phyloP scores from a whole-genome alignment of 2,797 vertebrate genomes.

The Melanotaenia boesemani region DNA sequence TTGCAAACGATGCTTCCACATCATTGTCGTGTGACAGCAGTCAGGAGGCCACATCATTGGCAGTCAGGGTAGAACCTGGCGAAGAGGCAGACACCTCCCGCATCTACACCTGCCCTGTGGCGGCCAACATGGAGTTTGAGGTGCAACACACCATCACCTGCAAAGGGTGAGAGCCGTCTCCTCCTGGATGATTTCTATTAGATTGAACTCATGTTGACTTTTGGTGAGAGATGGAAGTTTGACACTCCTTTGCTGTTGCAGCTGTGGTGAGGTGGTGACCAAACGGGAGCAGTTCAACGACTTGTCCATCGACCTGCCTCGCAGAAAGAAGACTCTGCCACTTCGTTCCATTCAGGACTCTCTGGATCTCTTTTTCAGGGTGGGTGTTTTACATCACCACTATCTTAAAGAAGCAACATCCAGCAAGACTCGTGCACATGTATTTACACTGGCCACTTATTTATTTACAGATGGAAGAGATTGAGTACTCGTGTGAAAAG shows the following conservation, averaged over 20 bases:
- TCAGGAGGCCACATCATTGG: slow-evolving; percentile 38
- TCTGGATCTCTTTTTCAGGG: slow-evolving; percentile 97
- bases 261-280: slow-evolving; percentile 94
- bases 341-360: slow-evolving; percentile 97
- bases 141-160: slow-evolving; percentile 98
- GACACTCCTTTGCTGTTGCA: slow-evolving; percentile 49
- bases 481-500: slow-evolving; percentile 98
- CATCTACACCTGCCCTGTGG: slow-evolving; percentile 95
- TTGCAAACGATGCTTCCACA: slow-evolving; percentile 84
- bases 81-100: slow-evolving; percentile 89
- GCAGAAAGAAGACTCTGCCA: slow-evolving; percentile 92
- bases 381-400: slow-evolving; percentile 50
- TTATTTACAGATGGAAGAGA: slow-evolving; percentile 92
- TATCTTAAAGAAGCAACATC: too few species aligned
- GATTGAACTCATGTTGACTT: too few species aligned
- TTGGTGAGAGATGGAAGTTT: neutral
- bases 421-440: neutral
- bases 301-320: slow-evolving; percentile 96
- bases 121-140: slow-evolving; percentile 97
- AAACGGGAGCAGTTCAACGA: slow-evolving; percentile 98
- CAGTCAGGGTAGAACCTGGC: slow-evolving; percentile 73
- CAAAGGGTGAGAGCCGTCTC: slow-evolving; percentile 88
- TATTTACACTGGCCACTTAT: neutral
- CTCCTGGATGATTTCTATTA: neutral
- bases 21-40: slow-evolving; percentile 81